Evolutionary conservation across 1,140 invertebrate species (phyloP).

Genomic region (Lordiphosa mommai): DNA sequence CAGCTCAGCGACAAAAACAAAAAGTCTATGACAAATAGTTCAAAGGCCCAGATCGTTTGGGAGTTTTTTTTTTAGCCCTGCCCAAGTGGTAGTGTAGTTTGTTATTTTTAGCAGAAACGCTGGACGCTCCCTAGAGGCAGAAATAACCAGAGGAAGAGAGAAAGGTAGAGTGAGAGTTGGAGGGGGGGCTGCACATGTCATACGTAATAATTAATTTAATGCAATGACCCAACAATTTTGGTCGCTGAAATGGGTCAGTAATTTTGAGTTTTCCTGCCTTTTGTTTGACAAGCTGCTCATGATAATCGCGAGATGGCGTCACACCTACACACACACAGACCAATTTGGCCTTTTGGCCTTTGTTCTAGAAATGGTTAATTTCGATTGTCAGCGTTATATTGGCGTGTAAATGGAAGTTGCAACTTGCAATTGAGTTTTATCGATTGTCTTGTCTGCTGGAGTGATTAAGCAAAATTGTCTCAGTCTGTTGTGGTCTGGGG

Average conservation of each 20-base stretch:
- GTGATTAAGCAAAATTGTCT: constrained; percentile 44
- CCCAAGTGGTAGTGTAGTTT: constrained; percentile 44
- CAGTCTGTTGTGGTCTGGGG: too few relatives aligned
- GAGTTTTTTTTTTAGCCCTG: constrained; percentile 33
- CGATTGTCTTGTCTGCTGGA: constrained; percentile 31
- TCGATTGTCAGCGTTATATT: constrained; percentile 56
- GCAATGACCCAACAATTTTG: constrained; percentile 57
- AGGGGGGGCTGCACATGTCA: constrained; percentile 31
- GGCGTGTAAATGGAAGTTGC: constrained; percentile 55
- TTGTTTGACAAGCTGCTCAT: constrained; percentile 41
- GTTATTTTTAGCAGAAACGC: constrained; percentile 63
- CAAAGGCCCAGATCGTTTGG: constrained; percentile 44
- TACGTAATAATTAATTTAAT: constrained; percentile 70
- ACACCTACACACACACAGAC: constrained; percentile 24
- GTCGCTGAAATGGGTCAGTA: constrained; percentile 59
- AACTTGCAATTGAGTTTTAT: constrained; percentile 34
- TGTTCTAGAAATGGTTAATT: constrained; percentile 37
- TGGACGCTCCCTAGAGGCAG: constrained; percentile 38
- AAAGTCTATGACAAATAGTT: constrained; percentile 60
- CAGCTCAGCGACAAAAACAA: constrained; percentile 30
- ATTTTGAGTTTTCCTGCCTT: constrained; percentile 59
- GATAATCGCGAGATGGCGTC: constrained; percentile 9
- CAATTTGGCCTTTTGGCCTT: constrained; percentile 47
- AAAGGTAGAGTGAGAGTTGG: not conserved
- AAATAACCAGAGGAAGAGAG: constrained; percentile 1